Conservation (phyloP, 2,113 vertebrate genomes). For the Chamaea fasciata region DNA sequence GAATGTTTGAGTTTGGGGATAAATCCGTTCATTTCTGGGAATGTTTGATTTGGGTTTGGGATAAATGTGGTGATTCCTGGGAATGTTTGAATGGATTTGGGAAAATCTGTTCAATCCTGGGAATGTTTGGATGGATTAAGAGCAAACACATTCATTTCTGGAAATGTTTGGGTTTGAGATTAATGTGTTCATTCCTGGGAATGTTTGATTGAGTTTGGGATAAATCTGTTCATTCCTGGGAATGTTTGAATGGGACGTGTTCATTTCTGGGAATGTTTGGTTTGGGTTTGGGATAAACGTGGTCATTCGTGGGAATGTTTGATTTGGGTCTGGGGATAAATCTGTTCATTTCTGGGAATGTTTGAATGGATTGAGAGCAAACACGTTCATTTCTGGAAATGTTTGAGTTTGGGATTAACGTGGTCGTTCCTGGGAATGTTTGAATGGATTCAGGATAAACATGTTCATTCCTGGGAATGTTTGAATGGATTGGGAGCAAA, state of each 20-base stretch:
- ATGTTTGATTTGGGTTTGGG: background rate
- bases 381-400: background rate
- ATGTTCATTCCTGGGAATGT: background rate
- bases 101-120: rapidly evolving
- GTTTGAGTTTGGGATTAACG: background rate
- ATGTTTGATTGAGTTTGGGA: no score
- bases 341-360: background rate
- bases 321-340: background rate
- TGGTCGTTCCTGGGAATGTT: background rate
- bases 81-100: background rate
- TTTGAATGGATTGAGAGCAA: background rate
- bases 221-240: no score
- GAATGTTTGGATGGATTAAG: background rate
- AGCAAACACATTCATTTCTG: no score
- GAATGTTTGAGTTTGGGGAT: no score
- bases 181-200: no score
- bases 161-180: no score
- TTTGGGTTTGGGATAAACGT: background rate
- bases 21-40: no score
- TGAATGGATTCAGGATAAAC: background rate
- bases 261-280: background rate
- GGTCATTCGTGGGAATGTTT: background rate
- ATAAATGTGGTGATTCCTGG: background rate
- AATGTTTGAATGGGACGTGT: background rate
- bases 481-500: background rate